phyloP scores from a whole-genome alignment of 2,797 vertebrate species.

The Gallinago stenura region DNA sequence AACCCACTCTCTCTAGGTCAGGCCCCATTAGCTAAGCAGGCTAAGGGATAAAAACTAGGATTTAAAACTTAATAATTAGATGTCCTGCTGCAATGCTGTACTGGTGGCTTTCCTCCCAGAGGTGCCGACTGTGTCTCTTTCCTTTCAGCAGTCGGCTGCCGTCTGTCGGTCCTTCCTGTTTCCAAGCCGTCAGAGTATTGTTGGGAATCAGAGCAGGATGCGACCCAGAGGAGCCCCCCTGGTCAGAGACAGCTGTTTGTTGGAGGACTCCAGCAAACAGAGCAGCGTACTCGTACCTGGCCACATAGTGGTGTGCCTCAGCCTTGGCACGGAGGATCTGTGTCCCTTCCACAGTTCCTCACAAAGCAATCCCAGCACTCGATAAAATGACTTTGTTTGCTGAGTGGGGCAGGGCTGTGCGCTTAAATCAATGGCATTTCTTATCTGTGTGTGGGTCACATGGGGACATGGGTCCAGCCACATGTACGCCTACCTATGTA shows the following conservation, averaged over 20 bases:
- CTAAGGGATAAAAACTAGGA: not conserved
- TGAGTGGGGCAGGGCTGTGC: rapidly evolving
- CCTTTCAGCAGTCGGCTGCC: rapidly evolving
- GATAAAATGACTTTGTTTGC: not conserved
- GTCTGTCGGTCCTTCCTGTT: not conserved
- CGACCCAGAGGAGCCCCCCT: not conserved
- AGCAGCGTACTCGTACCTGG: rapidly evolving
- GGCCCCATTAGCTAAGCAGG: not conserved
- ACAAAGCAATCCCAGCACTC: not conserved
- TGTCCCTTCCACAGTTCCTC: not conserved
- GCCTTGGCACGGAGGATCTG: rapidly evolving
- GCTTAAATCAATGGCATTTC: rapidly evolving
- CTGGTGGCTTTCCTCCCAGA: not conserved
- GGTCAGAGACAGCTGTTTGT: rapidly evolving
- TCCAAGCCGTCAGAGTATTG: not conserved
- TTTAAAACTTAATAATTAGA: not conserved
- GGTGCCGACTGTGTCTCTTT: rapidly evolving
- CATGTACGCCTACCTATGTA: rapidly evolving
- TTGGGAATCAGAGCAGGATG: not conserved
- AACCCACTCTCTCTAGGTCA: not conserved
- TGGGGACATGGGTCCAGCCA: not conserved
- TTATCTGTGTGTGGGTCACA: not conserved
- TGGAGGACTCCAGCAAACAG: rapidly evolving
- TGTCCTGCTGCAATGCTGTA: not conserved
- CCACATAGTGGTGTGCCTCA: not conserved